Percentiles rank a stretch among this genome's conserved stretches.
These are phyloP conservation scores for Caenorhabditis sp. DNA, from an alignment of 2,888 invertebrate species.

Conservation along the genomic window DNA sequence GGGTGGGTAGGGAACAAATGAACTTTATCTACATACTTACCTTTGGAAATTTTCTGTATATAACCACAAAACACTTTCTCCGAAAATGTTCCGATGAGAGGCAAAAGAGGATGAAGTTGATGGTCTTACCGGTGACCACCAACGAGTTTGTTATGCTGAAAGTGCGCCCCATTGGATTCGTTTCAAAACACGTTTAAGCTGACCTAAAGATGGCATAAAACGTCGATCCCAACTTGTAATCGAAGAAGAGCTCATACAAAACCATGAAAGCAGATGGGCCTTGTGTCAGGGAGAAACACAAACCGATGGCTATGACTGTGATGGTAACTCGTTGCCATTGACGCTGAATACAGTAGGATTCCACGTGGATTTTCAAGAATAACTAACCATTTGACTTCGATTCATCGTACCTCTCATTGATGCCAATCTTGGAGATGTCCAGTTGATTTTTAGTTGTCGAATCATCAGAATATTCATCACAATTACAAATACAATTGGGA, in stretches of 20 bases:
- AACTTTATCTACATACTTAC: constrained; percentile 54
- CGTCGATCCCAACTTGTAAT: constrained; percentile 64
- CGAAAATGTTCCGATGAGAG: constrained; percentile 81
- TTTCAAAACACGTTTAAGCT: too few species aligned
- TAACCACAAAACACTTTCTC: constrained; percentile 75
- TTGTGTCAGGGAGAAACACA: constrained; percentile 81
- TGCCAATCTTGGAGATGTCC: constrained; percentile 60
- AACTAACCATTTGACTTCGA: constrained; percentile 62
- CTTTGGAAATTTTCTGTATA: constrained; percentile 78
- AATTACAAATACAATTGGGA: constrained; percentile 78
- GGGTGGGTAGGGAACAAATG: not conserved
- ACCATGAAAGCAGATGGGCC: constrained; percentile 82
- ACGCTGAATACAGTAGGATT: constrained; percentile 41
- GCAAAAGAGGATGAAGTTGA: constrained; percentile 82
- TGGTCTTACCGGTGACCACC: constrained; percentile 81
- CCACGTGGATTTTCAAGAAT: not conserved
- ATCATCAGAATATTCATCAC: constrained; percentile 78
- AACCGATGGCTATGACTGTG: constrained; percentile 80
- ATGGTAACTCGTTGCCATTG: constrained; percentile 75
- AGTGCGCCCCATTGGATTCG: too few species aligned
- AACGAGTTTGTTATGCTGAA: constrained; percentile 79
- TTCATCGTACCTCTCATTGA: constrained; percentile 65
- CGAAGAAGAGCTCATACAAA: constrained; percentile 77
- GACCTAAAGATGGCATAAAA: constrained; percentile 71
- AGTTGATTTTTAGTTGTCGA: constrained; percentile 72